A percentile compares a stretch with the other conserved stretches of the same genome.
Conservation (phyloP, 2,888 invertebrate genomes). For the Drosophila macrospina region DNA sequence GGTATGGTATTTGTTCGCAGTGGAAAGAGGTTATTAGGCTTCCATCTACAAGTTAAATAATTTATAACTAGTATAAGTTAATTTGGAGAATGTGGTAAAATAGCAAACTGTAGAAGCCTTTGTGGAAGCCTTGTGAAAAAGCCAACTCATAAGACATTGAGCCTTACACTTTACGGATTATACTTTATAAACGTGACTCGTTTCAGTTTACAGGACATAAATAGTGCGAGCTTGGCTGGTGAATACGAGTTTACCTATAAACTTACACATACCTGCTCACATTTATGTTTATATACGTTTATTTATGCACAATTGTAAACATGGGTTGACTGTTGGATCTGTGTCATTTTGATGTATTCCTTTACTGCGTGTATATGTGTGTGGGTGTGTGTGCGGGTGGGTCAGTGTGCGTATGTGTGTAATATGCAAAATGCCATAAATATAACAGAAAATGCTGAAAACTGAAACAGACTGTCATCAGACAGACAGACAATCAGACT, state of each 20-base stretch:
- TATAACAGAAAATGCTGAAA: constrained; percentile 39
- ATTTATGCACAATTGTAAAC: constrained; percentile 27
- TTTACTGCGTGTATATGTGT: constrained; percentile 2
- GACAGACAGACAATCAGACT: constrained; percentile 5
- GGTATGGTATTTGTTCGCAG: too few species aligned
- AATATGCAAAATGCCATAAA: constrained; percentile 51
- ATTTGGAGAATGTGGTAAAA: too few species aligned
- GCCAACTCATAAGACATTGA: neutral
- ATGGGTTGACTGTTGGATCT: constrained; percentile 27
- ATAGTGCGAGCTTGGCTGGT: neutral
- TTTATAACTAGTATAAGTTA: too few species aligned
- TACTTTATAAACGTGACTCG: constrained; percentile 11
- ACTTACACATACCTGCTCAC: constrained; percentile 8
- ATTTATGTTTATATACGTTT: constrained; percentile 12
- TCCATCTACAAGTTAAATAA: too few species aligned
- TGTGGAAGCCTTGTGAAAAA: neutral
- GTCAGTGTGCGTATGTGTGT: constrained; percentile 13
- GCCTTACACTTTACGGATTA: neutral
- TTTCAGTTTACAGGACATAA: neutral
- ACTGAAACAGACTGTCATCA: constrained; percentile 26
- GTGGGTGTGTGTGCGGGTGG: constrained; percentile 1
- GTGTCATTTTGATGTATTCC: constrained; percentile 18
- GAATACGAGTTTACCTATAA: constrained; percentile 11
- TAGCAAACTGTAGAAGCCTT: too few species aligned
- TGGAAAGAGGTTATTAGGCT: too few species aligned